phyloP scores from a whole-genome alignment of 2,888 invertebrate species.

The Perizoma affinitatum region DNA sequence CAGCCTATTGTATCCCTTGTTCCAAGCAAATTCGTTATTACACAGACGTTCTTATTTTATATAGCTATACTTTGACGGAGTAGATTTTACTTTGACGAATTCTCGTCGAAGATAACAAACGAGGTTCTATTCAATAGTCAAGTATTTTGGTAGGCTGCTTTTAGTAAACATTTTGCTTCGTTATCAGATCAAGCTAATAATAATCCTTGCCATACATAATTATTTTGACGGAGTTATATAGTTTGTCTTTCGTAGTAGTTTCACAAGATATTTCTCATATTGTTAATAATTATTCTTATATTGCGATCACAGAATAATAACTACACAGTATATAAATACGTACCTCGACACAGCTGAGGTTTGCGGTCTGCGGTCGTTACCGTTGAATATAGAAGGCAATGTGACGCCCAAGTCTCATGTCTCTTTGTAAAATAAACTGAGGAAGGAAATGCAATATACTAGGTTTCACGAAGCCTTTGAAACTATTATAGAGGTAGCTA shows the following conservation, averaged over 20 bases:
- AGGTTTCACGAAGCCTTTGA: conserved; percentile 20
- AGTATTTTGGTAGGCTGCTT: conserved; percentile 18
- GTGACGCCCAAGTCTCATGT: conserved; percentile 56
- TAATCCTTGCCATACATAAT: conserved; percentile 25
- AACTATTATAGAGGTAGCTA: neutral
- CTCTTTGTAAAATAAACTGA: conserved; percentile 56
- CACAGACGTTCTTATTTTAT: conserved; percentile 19
- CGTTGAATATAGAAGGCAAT: conserved; percentile 68
- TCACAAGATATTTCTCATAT: too few relatives aligned
- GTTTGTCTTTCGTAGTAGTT: too few relatives aligned
- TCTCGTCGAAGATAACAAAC: conserved; percentile 28
- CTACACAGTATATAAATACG: too few relatives aligned
- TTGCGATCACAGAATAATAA: too few relatives aligned
- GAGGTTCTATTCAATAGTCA: conserved; percentile 26
- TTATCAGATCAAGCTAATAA: conserved; percentile 6
- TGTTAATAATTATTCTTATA: too few relatives aligned
- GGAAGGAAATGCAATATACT: conserved; percentile 51
- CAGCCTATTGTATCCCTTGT: conserved; percentile 41
- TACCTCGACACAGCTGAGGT: conserved; percentile 48
- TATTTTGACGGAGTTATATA: too few relatives aligned
- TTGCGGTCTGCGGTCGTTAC: conserved; percentile 67
- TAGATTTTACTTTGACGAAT: conserved; percentile 36
- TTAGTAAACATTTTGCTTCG: conserved; percentile 12
- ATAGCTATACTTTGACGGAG: conserved; percentile 34
- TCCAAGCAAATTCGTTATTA: conserved; percentile 28